Evolutionary conservation across 2,113 vertebrate genomes (phyloP).

Genomic region (Cynoglossus semilaevis): DNA sequence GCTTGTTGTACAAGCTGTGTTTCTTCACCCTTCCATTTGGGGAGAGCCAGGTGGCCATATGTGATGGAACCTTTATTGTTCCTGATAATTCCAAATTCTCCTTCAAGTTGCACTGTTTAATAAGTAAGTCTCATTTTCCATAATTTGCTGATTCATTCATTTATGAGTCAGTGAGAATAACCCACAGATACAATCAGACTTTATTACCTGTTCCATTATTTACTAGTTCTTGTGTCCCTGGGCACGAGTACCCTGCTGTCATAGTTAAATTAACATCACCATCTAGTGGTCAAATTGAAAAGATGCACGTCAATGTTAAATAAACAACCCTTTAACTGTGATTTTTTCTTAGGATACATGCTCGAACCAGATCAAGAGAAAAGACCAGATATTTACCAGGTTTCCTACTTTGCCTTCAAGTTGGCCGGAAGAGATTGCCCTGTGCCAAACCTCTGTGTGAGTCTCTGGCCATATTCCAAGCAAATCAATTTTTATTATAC

Average conservation of each 20-base stretch:
- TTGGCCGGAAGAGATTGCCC: conserved; percentile 91
- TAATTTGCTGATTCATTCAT: too few relatives aligned
- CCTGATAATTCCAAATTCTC: conserved; percentile 94
- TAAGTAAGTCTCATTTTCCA: conserved; percentile 81
- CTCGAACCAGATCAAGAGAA: conserved; percentile 92
- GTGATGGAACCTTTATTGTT: conserved; percentile 92
- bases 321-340: neutral
- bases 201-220: too few relatives aligned
- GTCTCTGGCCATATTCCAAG: conserved; percentile 46
- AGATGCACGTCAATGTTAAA: neutral
- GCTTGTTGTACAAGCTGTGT: conserved; percentile 98
- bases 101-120: conserved; percentile 87
- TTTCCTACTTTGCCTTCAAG: conserved; percentile 94
- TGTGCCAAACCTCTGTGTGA: conserved; percentile 93
- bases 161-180: neutral
- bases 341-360: conserved; percentile 84
- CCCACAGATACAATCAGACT: too few relatives aligned
- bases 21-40: conserved; percentile 98
- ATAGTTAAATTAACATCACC: conserved; percentile 46
- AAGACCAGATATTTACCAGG: conserved; percentile 97
- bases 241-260: too few relatives aligned
- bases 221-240: too few relatives aligned
- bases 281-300: conserved; percentile 40
- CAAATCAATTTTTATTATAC: too few relatives aligned
- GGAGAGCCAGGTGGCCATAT: conserved; percentile 98